Base-by-base conservation (phyloP, 2,888 invertebrate genomes). In the Ectropis crepuscularia region DNA sequence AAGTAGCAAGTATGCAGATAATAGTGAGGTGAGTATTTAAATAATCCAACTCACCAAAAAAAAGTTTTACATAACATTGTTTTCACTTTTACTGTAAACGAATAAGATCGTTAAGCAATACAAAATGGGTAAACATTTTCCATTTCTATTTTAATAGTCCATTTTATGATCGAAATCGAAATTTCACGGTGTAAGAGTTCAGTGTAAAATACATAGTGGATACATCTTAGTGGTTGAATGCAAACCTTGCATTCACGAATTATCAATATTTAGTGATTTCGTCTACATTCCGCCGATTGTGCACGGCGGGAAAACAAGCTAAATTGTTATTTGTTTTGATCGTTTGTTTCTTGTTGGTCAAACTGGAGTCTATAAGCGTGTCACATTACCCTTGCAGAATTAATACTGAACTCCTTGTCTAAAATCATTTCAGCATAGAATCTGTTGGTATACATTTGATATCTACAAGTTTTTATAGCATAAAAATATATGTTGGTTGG, bases 241-340 rank as follows among this genome's bases (percentile, higher is more conserved):
- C 38, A 16, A 5, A 16, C 6, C 4, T 42, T 45, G 49, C 41
- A 7, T 54, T 41, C 28, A 68, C 68, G 73, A 71, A 74, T 69
- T 70, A 73, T 76, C 74, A 76, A 78, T 75, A 79, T 70, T 72
- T 70, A 64, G 58, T 47, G 54, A 62, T 59, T 55, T 48, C 39
- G 45, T 9, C 50, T 28, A 37, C 38, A 62, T 63, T 68, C 69
- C 67, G 72, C 47, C 54, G 51, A 68, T 70, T 70, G 70, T 66
- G 50, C 36, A 28, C 53, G 41, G 6, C 38, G 9, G 28, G 37
- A 55, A 50, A 50, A 50, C 63, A 59, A 54, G 57, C 64, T 51
- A 38, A 37, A 36, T 53, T 53, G 43, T 16, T 48, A 36, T 53
- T 61, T 60, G 48, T 55, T 62, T 53, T 41, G 5, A 0, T 54